phyloP scores from a whole-genome alignment of 1,140 invertebrate species.

The Bombyx mandarina region DNA sequence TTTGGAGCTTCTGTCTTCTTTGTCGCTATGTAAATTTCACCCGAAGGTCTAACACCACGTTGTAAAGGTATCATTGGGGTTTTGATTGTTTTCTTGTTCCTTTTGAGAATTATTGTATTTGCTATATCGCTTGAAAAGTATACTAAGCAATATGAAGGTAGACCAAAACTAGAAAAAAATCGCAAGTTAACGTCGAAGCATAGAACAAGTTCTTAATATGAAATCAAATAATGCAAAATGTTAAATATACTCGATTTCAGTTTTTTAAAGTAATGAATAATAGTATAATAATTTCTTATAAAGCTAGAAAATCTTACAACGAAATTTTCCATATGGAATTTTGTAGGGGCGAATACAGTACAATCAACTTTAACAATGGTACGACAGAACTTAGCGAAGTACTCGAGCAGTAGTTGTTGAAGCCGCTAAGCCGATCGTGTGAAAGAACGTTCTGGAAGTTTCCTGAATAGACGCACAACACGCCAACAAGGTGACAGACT shows the following conservation, averaged over 20 bases:
- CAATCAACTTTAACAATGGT: conserved; percentile 32
- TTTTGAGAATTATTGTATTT: not conserved
- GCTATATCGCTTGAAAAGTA: not conserved
- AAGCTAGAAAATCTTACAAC: too few species aligned
- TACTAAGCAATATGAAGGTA: conserved; percentile 20
- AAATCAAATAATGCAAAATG: too few species aligned
- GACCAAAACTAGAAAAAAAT: too few species aligned
- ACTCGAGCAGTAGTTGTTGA: conserved; percentile 39
- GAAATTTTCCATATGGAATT: too few species aligned
- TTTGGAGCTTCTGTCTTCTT: conserved; percentile 25
- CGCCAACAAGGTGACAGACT: conserved; percentile 40
- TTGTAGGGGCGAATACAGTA: not conserved
- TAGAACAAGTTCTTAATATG: too few species aligned
- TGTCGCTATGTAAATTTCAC: conserved; percentile 26
- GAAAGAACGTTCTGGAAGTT: conserved; percentile 51
- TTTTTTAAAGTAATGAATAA: too few species aligned
- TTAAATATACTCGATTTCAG: too few species aligned
- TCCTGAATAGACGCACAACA: conserved; percentile 46
- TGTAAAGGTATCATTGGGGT: not conserved
- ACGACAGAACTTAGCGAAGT: conserved; percentile 35
- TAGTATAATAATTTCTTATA: too few species aligned
- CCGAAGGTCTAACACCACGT: conserved; percentile 3
- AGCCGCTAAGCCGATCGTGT: conserved; percentile 56
- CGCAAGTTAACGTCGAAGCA: too few species aligned
- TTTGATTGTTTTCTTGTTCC: conserved; percentile 2